Percentiles rank a stretch among this genome's conserved stretches.
Evolutionary conservation across 2,888 invertebrate species (phyloP).

Genomic region (Pediacus dermestoides): DNA sequence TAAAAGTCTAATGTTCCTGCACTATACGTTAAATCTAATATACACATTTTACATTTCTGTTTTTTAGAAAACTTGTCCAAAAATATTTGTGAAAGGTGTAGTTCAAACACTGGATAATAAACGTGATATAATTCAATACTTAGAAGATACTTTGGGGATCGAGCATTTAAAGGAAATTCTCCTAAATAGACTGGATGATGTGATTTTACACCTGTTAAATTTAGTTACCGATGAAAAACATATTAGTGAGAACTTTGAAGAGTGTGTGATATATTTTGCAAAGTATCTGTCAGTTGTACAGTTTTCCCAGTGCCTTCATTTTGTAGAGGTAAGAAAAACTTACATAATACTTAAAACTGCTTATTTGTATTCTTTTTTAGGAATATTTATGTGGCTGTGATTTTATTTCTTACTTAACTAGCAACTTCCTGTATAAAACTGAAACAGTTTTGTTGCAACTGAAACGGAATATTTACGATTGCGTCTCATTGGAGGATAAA

Average conservation of each 20-base stretch:
- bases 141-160: conserved; percentile 37
- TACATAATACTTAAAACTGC: conserved; percentile 42
- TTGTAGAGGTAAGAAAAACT: conserved; percentile 29
- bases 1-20: too few relatives aligned
- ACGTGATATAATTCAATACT: conserved; percentile 34
- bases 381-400: conserved; percentile 22
- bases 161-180: conserved; percentile 25
- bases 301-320: conserved; percentile 30
- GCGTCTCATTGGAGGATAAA: conserved; percentile 54
- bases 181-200: conserved; percentile 31
- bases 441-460: conserved; percentile 39
- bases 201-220: conserved; percentile 39
- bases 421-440: conserved; percentile 32
- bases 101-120: too few relatives aligned
- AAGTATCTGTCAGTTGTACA: conserved; percentile 44
- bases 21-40: too few relatives aligned
- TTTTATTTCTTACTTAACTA: conserved; percentile 20
- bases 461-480: conserved; percentile 52
- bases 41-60: too few relatives aligned
- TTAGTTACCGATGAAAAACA: conserved; percentile 42
- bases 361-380: conserved; percentile 43
- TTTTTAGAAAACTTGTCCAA: conserved; percentile 31
- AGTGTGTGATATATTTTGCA: conserved; percentile 36
- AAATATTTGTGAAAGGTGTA: conserved; percentile 34
- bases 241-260: conserved; percentile 25